phyloP scores from a whole-genome alignment of 92 coral and sea anemone genomes.

The Umimayanthus kanabou region DNA sequence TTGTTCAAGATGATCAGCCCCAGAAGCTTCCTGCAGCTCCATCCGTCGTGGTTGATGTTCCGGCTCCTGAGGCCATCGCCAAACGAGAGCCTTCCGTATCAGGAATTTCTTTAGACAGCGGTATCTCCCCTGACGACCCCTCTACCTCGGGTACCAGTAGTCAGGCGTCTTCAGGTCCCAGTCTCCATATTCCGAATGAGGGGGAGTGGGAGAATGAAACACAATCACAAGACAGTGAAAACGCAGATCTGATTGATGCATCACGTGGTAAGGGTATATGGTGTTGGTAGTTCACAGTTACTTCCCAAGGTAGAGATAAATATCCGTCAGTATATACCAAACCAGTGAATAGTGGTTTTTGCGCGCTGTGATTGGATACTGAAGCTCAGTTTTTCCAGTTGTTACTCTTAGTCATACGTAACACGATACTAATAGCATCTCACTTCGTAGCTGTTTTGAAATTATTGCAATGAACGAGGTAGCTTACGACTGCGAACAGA shows the following conservation, averaged over 20 bases:
- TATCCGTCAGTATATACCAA: too few relatives aligned
- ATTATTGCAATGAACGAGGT: too few relatives aligned
- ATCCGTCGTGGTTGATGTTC: background rate
- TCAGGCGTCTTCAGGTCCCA: background rate
- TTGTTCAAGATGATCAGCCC: background rate
- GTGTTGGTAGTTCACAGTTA: too few relatives aligned
- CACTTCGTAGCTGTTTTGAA: too few relatives aligned
- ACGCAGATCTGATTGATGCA: background rate
- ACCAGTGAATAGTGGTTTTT: too few relatives aligned
- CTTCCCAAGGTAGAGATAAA: too few relatives aligned
- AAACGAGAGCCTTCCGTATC: background rate
- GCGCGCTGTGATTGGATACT: too few relatives aligned
- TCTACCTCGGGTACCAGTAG: background rate
- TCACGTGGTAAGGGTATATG: conserved; percentile 14
- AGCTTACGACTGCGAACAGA: too few relatives aligned
- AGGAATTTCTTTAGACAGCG: conserved; percentile 17
- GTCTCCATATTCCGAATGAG: background rate
- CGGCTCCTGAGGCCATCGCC: background rate
- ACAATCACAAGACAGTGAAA: background rate
- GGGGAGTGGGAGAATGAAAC: conserved; percentile 3
- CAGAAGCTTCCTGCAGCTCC: background rate
- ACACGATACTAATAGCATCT: too few relatives aligned
- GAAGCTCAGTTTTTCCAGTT: too few relatives aligned
- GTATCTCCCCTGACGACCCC: conserved; percentile 28
- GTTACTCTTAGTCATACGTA: too few relatives aligned